Base-by-base conservation (phyloP, 2,888 invertebrate genomes). In the Polyploca ridens region DNA sequence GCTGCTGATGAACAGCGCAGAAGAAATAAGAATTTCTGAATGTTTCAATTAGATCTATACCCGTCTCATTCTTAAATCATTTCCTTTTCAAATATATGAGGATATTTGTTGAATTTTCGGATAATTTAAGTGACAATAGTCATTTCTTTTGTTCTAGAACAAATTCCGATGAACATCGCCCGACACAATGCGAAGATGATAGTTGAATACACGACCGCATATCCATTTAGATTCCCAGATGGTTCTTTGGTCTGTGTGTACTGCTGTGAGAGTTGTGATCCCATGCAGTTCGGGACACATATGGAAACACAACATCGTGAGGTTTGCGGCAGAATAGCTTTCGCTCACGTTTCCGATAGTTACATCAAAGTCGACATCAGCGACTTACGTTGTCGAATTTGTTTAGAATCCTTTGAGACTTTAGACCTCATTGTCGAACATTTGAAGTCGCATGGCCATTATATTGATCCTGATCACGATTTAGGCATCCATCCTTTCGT, bases 401-500 rank as follows among this genome's bases (percentile, higher is more conserved):
- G 69, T 63, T 33, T 13, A 0, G 8, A 8, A 59, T n/a, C 19
- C 14, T 63, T 58, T 27, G 57, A 58, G 13, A 27, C 27, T 19
- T 38, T 63, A 13, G 38, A 54, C 10, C 8, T 8, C 19, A 19
- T 54, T 54, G 7, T 54, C 54, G 54, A 77, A 19, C 88, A 89
- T 78, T 70, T 88, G 61, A 72, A 68, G 5, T 69, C 63, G 0
- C 88, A 89, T 68, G 66, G 72, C 5, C 69, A 74, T 38, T 71
- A 66, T 35, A 78, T 85, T 5, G 68, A 83, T 58, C 69, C 81
- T 4, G 71, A 77, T 41, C 63, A 74, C 57, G 76, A 82, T 61
- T 71, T 85, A 62, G 85, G 85, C 0, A 64, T 88, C 27, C 77
- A 83, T 59, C 85, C 85, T 5, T 87, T 84, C 62, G 79, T 77